Evolutionary conservation across 2,888 invertebrate genomes (phyloP).

Genomic region (Halocaridina rubra): DNA sequence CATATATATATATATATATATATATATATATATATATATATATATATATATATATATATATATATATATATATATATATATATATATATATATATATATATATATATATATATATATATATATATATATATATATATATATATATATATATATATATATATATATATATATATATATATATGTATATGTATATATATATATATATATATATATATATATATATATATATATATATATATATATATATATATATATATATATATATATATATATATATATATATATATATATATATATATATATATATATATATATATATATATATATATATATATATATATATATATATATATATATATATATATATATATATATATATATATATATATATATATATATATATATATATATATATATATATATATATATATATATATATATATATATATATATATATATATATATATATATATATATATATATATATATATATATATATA

Average conservation of each 20-base stretch:
- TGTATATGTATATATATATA: conserved; percentile 2
- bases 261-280: not conserved
- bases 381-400: not conserved
- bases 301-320: conserved; percentile 2
- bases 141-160: conserved; percentile 1
- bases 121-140: conserved; percentile 22
- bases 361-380: not conserved
- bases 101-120: conserved; percentile 37
- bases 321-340: conserved; percentile 6
- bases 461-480: not conserved
- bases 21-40: conserved; percentile 22
- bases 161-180: not conserved
- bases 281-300: not conserved
- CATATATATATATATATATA: not conserved
- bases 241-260: not conserved
- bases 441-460: not conserved
- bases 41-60: conserved; percentile 40
- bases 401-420: not conserved
- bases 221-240: not conserved
- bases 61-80: conserved; percentile 32
- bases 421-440: not conserved
- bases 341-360: conserved; percentile 2
- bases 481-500: not conserved
- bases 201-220: not conserved
- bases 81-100: conserved; percentile 40